Base-by-base conservation (phyloP, 2,113 vertebrate species). In the Ailuropoda melanoleuca region DNA sequence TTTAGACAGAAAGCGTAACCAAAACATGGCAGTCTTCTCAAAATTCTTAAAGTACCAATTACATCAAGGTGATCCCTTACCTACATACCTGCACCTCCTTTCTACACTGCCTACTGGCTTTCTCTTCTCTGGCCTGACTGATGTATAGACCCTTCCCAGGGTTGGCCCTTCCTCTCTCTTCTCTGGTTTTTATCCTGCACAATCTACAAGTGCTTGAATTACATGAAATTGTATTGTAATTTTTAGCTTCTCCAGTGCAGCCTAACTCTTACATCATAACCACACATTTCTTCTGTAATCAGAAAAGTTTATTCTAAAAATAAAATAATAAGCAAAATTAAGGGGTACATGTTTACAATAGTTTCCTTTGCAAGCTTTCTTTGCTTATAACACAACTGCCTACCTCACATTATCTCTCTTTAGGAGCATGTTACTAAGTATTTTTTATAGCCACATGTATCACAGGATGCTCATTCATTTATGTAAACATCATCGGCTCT, bases 311-410 rank as follows among this genome's bases (percentile, higher is more conserved):
- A 39, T 70, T 93, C 89, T 72, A 29, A 95, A 90, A 94, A 66
- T 70, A 85, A 86, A 91, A 86, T 56, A 77, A 56, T 81, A 86
- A 86, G 60, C 1, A 90, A 94, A 97, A 92, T n/a, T 12, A 56
- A 83, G 8, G 19, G 9, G 66, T 78, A 68, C 0, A 13, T 46
- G 15, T 34, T 75, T 37, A 4, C 90, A 89, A 37, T 77, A 55
- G 12, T 75, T 96, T 95, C 8, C 55, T 87, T 81, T 92, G 43
- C 50, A 10, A 64, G 15, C 6, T 68, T 55, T 80, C 77, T 95
- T 84, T 56, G 14, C 50, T 88, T 90, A 39, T 14, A 81, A 29
- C 8, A 64, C 31, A 87, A 68, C 15, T 81, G 5, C 53, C 14
- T 58, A 13, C 19, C 23, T 88, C 26, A 77, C 50, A 74, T 75